Evolutionary conservation across 2,113 vertebrate genomes (phyloP).

Genomic region (Perccottus glenii): DNA sequence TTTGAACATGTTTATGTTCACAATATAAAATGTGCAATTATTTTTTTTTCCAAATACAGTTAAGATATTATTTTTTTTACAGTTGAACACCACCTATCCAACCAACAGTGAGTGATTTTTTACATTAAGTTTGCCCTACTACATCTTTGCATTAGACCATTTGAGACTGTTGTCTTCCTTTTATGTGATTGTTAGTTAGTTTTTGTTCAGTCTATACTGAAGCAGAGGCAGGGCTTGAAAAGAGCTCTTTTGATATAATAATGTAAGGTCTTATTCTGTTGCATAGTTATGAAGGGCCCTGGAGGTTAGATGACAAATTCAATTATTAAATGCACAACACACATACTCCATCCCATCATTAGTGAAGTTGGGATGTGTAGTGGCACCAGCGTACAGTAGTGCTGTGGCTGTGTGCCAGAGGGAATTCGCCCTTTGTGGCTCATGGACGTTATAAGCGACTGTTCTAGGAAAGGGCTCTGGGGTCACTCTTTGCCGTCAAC

Average conservation of each 20-base stretch:
- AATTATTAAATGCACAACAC: too few species aligned
- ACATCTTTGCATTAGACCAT: too few species aligned
- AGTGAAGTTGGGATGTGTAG: background rate
- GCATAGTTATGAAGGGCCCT: too few species aligned
- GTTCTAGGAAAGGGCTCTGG: slow-evolving; percentile 60
- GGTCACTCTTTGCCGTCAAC: slow-evolving; percentile 75
- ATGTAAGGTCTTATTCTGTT: slow-evolving; percentile 40
- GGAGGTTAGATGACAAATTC: too few species aligned
- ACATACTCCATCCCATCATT: background rate
- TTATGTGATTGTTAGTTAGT: too few species aligned
- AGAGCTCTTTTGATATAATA: slow-evolving; percentile 82
- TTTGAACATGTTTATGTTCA: background rate
- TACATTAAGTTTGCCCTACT: too few species aligned
- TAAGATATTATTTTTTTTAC: too few species aligned
- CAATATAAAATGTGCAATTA: background rate
- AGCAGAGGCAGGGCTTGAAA: slow-evolving; percentile 79
- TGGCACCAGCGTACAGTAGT: slow-evolving; percentile 10
- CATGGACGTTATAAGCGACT: slow-evolving; percentile 63
- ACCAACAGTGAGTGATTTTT: too few species aligned
- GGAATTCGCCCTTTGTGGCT: slow-evolving; percentile 58
- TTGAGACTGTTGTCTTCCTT: too few species aligned
- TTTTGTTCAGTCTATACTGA: slow-evolving; percentile 89
- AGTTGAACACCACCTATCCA: too few species aligned
- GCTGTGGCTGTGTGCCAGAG: slow-evolving; percentile 58
- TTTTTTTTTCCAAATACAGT: too few species aligned